Evolutionary conservation across 53 echinoderm and acorn worm genomes (phyloP), one percentile per base, ranked within the genome.

Genomic region (Arbacia lixula): DNA sequence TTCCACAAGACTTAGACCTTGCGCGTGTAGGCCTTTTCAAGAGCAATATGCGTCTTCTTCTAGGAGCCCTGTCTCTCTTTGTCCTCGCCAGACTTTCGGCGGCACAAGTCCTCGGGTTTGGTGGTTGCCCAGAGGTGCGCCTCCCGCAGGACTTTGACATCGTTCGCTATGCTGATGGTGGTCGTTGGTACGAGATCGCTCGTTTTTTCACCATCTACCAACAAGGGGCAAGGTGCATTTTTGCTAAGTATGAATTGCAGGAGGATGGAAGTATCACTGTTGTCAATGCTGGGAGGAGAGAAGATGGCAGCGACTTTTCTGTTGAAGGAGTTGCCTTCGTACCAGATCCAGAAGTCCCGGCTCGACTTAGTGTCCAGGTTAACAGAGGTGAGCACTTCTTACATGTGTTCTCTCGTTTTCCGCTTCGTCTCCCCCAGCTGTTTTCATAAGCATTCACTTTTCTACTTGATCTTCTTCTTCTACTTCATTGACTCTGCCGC

Each of bases 111-210:
- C 1, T 78, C 60, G 79, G 79, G 17, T 60, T 78, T 29, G 61
- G 79, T 19, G 24, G 39, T 22, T 78, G 79, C 38, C 79, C 79
- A 25, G 35, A 33, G 0, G 79, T 78, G 2, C 60, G 60, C 17
- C 22, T 57, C 41, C 25, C 42, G 11, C 8, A n/a, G 4, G 60
- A 78, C 29, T 78, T 78, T 40, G 19, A 78, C 4, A 9, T 78
- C 41, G 58, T 38, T 1, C 39, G 60, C 60, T 78, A 60, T 60
- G n/a, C n/a, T n/a, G n/a, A n/a, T n/a, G 17, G 37, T 1, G 79
- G 79, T 78, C 39, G 14, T 3, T 78, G 79, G 79, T 78, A 17
- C 40, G 60, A 29, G 12, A 60, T 78, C 61, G 60, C 79, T 9
- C 54, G 22, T 33, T 76, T 76, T 36, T 76, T 55, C 58, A 30